A percentile compares a stretch with the other conserved stretches of the same genome.
Evolutionary conservation across 2,113 vertebrate genomes (phyloP).

Genomic region (Hydrolagus affinis): DNA sequence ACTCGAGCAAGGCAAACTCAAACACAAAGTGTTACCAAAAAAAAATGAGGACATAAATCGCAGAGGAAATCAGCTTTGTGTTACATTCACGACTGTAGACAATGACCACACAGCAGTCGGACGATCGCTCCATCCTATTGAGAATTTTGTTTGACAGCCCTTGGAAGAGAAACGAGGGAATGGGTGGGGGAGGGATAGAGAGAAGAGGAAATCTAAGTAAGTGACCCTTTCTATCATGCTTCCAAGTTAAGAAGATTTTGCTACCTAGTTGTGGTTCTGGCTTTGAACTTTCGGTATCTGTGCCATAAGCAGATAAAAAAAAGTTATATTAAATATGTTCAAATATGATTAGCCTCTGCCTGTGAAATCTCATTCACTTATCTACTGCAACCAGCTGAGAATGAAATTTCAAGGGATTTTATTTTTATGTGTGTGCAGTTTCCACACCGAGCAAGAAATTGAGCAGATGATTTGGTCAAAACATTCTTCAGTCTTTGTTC

Average conservation of each 20-base stretch:
- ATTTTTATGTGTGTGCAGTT: constrained; percentile 12
- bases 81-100: neutral
- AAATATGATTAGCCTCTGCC: constrained; percentile 69
- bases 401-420: constrained; percentile 53
- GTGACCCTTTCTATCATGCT: constrained; percentile 36
- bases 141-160: neutral
- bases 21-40: constrained; percentile 9
- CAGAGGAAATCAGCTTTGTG: constrained; percentile 16
- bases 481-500: neutral
- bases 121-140: constrained; percentile 4
- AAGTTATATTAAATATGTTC: constrained; percentile 59
- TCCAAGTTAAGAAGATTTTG: constrained; percentile 62
- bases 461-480: constrained; percentile 11
- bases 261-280: constrained; percentile 51
- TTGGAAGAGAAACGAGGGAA: neutral
- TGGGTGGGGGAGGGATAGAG: too few species aligned
- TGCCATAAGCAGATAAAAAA: constrained; percentile 48
- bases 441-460: constrained; percentile 17
- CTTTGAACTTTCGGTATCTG: constrained; percentile 73
- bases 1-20: neutral
- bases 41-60: neutral
- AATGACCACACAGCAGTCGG: neutral
- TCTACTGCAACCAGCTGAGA: constrained; percentile 63
- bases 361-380: constrained; percentile 71
- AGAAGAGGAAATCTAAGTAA: constrained; percentile 7